Evolutionary conservation across 2,113 vertebrate species (phyloP).

Genomic region (Sclerurus mexicanus): DNA sequence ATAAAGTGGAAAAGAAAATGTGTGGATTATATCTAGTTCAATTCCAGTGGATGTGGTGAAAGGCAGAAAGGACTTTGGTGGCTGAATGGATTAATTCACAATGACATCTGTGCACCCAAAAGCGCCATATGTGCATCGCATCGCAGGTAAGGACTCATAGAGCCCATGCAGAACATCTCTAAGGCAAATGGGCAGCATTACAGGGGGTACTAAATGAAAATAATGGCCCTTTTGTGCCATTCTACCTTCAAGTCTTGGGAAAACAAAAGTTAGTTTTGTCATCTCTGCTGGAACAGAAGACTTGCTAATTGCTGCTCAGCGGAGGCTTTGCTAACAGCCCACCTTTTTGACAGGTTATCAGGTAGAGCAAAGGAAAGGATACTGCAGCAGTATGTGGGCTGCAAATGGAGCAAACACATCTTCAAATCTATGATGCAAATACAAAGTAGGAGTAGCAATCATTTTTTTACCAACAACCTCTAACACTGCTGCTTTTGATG

Average conservation of each 20-base stretch:
- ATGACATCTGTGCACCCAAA: not conserved
- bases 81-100: not conserved
- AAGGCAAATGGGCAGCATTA: not conserved
- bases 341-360: constrained; percentile 1
- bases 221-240: not conserved
- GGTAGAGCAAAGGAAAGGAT: not conserved
- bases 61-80: constrained; percentile 44
- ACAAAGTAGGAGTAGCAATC: not conserved
- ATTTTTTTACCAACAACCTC: not conserved
- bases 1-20: constrained; percentile 38
- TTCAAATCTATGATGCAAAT: not conserved
- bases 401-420: not conserved
- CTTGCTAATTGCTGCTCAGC: not conserved
- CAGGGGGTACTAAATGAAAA: not conserved
- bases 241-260: not conserved
- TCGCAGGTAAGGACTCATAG: not conserved
- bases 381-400: constrained; percentile 5
- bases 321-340: not conserved
- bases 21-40: not conserved
- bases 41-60: constrained; percentile 27
- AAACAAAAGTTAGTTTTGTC: not conserved
- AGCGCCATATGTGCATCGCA: not conserved
- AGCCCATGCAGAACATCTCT: not conserved
- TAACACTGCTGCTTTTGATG: not conserved
- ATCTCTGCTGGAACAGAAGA: not conserved